These are phyloP conservation scores for Atherix ibis DNA, from an alignment of 2,888 invertebrate species.

Conservation along the genomic window DNA sequence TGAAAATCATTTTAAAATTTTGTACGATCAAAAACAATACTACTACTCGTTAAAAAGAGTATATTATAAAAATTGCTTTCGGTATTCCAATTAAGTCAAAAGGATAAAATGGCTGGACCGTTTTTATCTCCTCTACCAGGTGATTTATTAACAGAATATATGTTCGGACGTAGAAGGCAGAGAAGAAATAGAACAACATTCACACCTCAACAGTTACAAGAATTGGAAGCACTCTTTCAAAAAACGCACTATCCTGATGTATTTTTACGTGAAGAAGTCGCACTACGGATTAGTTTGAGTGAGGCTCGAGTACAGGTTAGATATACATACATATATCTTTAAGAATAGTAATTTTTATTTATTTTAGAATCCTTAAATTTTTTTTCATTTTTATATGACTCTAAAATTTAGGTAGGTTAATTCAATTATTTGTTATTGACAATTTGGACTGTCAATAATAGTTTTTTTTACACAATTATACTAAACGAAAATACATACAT, in stretches of 20 bases:
- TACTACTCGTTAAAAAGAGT: background rate
- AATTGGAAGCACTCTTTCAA: constrained; percentile 80
- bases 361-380: background rate
- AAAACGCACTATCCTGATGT: constrained; percentile 93
- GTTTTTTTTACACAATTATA: too few relatives aligned
- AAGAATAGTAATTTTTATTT: background rate
- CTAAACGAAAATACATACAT: too few relatives aligned
- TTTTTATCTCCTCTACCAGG: constrained; percentile 73
- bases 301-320: constrained; percentile 74
- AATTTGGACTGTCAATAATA: too few relatives aligned
- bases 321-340: too few relatives aligned
- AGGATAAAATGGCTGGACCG: constrained; percentile 58
- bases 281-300: constrained; percentile 74
- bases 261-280: constrained; percentile 67
- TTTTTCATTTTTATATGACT: too few relatives aligned
- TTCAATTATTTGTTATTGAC: too few relatives aligned
- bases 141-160: constrained; percentile 80
- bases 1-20: background rate
- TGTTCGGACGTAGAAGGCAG: constrained; percentile 80
- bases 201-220: constrained; percentile 83
- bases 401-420: too few relatives aligned
- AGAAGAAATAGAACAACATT: constrained; percentile 85
- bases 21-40: background rate
- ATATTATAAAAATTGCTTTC: background rate
- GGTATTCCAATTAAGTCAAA: background rate